Base-by-base conservation (phyloP, 2,797 vertebrate species). In the Hydrocynus forskahlii region DNA sequence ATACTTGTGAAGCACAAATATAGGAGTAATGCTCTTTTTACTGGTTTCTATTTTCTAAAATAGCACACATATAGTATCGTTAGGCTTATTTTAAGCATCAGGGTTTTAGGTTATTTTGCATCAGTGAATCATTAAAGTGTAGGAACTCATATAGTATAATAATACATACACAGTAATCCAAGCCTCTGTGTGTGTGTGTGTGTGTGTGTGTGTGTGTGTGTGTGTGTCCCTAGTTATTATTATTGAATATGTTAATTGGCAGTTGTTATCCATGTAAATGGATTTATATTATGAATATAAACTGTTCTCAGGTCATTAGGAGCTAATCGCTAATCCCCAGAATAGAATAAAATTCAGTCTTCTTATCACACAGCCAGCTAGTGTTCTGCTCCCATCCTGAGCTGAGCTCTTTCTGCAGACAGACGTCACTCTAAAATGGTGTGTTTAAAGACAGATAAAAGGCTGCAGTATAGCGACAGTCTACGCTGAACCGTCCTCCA, bases 281-380 rank as follows among this genome's bases (percentile, higher is more conserved):
- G 62, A 35, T 48, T 54, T 29, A 54, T 74, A 80, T 59, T 84
- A 84, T 81, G 78, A 80, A 78, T 75, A 80, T 84, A 70, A 86
- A 82, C 78, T 78, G 50, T 57, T 66, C 50, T 62, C 23, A 55
- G 69, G 63, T 78, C 52, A 79, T 81, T 81, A 76, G 66, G 35
- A 76, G 60, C 66, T 81, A 76, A 71, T 76, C 66, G 35, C 57
- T 81, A 76, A 76, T 60, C 80, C 74, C 63, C 48, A 50, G 74
- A 72, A 21, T 23, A 57, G 62, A 71, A 74, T 35, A 23, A 64
- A 76, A 81, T 76, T 29, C 69, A 81, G 68, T 43, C 67, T 62
- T 40, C 71, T 81, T 81, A 81, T 81, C 79, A 16, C 43, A 19
- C 40, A 62, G 16, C 54, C 79, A 75, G 71, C 40, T 48, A 66